These are phyloP conservation scores for Poecilobothrus nobilitatus DNA, from an alignment of 2,888 invertebrate species.

Conservation along the genomic window DNA sequence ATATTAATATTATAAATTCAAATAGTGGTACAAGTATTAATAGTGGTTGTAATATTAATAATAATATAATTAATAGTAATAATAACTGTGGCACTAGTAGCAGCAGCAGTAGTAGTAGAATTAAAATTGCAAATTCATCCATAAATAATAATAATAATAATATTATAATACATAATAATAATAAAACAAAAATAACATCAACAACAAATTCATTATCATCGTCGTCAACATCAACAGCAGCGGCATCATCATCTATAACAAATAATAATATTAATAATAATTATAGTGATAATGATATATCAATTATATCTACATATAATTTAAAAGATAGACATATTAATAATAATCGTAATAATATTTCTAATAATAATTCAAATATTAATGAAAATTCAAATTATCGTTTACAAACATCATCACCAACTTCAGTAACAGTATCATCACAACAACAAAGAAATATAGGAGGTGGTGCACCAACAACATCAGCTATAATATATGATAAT, in stretches of 20 bases:
- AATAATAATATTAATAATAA: neutral
- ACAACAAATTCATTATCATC: neutral
- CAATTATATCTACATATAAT: slow-evolving; percentile 23
- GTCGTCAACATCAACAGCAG: neutral
- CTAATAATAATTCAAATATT: neutral
- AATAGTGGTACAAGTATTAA: neutral
- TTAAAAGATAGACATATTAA: slow-evolving; percentile 5
- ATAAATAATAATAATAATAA: neutral
- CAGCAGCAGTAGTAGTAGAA: neutral
- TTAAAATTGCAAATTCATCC: neutral
- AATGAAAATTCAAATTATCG: slow-evolving; percentile 2
- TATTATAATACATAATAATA: neutral
- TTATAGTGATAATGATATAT: slow-evolving; percentile 23
- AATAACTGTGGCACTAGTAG: neutral
- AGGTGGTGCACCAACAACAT: neutral
- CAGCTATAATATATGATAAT: slow-evolving; percentile 7
- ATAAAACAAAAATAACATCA: neutral
- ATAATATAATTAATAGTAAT: neutral
- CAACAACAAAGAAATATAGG: neutral
- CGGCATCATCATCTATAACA: neutral
- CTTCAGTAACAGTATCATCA: slow-evolving; percentile 8
- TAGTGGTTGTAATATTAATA: neutral
- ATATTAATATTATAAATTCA: neutral
- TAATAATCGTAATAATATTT: too few relatives aligned
- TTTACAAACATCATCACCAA: slow-evolving; percentile 5